Conservation (phyloP, 2,113 vertebrate species). For the Butastur rufipennis region DNA sequence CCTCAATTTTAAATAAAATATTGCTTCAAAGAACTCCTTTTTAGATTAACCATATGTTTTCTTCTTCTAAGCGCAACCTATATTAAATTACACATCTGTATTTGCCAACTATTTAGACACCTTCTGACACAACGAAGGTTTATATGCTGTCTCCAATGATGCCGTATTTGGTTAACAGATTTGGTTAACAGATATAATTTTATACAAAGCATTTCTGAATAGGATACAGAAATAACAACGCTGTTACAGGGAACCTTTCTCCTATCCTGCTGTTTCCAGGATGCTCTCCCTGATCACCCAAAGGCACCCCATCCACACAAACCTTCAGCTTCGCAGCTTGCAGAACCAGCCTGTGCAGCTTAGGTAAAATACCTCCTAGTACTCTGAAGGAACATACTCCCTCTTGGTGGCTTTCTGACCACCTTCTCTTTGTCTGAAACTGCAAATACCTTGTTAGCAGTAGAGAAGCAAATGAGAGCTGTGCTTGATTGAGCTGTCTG, state of each 20-base stretch:
- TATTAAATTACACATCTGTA: not conserved
- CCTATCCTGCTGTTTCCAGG: not conserved
- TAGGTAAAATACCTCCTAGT: not conserved
- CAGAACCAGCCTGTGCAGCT: not conserved
- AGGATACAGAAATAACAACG: not conserved
- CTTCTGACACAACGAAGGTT: not conserved
- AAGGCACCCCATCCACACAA: not conserved
- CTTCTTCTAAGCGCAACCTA: not conserved
- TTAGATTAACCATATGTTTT: not conserved
- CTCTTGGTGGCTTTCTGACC: not conserved
- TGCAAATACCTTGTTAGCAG: not conserved
- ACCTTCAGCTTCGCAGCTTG: not conserved
- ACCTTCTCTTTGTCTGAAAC: not conserved
- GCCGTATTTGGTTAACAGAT: not conserved
- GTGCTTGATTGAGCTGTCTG: not conserved
- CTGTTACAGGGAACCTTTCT: not conserved
- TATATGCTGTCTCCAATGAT: accelerated
- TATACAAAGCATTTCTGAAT: not conserved
- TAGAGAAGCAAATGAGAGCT: not conserved
- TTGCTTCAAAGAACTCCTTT: not conserved
- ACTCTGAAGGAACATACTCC: not conserved
- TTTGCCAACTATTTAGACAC: not conserved
- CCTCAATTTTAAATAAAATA: slow-evolving; percentile 16
- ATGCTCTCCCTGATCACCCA: not conserved
- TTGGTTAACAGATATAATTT: not conserved